Percentiles rank a stretch among this genome's conserved stretches.
Conservation (phyloP, 2,888 invertebrate species). For the Drosophila birchii region DNA sequence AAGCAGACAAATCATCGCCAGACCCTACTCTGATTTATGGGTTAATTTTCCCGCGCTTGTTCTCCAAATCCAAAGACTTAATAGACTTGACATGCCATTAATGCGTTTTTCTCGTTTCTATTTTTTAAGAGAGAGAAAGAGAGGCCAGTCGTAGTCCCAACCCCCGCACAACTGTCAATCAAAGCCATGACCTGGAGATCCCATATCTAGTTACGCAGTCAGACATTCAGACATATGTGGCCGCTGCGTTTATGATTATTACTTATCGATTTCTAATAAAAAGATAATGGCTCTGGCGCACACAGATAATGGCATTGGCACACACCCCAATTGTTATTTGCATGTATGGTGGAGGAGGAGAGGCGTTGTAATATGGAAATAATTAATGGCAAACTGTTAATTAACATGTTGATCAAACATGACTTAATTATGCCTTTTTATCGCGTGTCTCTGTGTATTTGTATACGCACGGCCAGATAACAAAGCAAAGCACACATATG, state of each 20-base stretch:
- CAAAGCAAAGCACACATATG: slow-evolving; percentile 45
- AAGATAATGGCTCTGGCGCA: slow-evolving; percentile 40
- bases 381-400: slow-evolving; percentile 76
- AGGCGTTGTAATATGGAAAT: slow-evolving; percentile 66
- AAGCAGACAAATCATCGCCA: slow-evolving; percentile 32
- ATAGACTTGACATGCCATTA: slow-evolving; percentile 44
- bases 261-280: slow-evolving; percentile 52
- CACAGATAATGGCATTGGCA: slow-evolving; percentile 10
- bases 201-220: slow-evolving; percentile 29
- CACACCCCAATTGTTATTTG: slow-evolving; percentile 2
- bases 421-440: slow-evolving; percentile 52
- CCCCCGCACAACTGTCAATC: slow-evolving; percentile 32
- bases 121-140: neutral
- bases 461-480: slow-evolving; percentile 32
- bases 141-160: neutral
- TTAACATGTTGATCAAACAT: slow-evolving; percentile 79
- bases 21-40: slow-evolving; percentile 21
- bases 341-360: slow-evolving; percentile 1
- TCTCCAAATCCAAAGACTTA: slow-evolving; percentile 24
- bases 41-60: slow-evolving; percentile 16
- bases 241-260: slow-evolving; percentile 35
- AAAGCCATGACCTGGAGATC: slow-evolving; percentile 31
- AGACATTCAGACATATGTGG: slow-evolving; percentile 41
- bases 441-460: slow-evolving; percentile 43
- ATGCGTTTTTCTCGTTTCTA: slow-evolving; percentile 20